Percentiles rank a stretch among this genome's conserved stretches.
Evolutionary conservation across 2,797 vertebrate species (phyloP).

Genomic region (Lepidocolaptes lacrymiger): DNA sequence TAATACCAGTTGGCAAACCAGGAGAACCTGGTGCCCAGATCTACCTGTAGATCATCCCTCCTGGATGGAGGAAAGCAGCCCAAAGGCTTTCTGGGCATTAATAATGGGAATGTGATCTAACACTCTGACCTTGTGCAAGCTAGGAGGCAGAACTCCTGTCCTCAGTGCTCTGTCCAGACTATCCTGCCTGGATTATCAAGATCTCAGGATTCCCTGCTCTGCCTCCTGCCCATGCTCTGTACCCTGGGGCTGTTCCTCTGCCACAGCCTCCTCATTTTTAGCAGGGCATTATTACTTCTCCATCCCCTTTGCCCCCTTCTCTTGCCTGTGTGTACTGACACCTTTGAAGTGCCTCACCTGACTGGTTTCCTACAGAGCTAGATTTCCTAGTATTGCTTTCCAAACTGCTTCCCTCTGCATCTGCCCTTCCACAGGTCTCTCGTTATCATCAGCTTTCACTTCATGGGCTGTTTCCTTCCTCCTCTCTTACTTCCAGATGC

Average conservation of each 20-base stretch:
- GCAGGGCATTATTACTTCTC: background rate
- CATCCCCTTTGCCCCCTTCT: background rate
- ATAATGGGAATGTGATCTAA: background rate
- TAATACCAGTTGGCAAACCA: background rate
- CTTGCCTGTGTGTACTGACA: background rate
- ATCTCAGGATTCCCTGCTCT: background rate
- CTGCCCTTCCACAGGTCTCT: background rate
- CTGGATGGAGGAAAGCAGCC: background rate
- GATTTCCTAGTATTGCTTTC: background rate
- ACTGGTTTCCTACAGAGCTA: fast-evolving
- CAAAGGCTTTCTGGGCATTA: background rate
- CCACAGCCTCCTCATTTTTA: background rate
- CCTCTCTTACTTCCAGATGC: background rate
- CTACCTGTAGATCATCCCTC: background rate
- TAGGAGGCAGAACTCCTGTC: background rate
- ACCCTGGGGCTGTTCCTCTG: background rate
- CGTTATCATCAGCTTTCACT: background rate
- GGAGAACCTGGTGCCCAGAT: background rate
- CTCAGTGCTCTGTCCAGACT: background rate
- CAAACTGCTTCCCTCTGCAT: background rate
- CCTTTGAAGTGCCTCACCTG: background rate
- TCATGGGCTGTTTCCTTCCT: background rate
- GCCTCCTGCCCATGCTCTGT: fast-evolving
- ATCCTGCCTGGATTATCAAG: background rate
- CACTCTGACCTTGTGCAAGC: background rate